Percentiles rank a stretch among this genome's conserved stretches.
Conservation (phyloP, 2,888 invertebrate species). For the Oligia strigilis region DNA sequence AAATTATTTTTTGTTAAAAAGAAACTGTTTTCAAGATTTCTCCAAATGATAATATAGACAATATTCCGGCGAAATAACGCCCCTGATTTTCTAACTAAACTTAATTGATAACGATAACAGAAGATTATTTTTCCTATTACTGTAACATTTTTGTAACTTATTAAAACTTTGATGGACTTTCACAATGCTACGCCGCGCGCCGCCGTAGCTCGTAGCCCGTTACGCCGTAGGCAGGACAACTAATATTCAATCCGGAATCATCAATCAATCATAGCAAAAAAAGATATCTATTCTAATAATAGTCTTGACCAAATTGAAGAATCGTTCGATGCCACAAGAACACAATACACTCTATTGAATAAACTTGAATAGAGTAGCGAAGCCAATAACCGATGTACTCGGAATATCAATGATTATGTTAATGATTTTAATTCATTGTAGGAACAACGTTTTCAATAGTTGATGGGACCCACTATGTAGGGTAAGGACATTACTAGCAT, state of each 20-base stretch:
- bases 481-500: slow-evolving; percentile 58
- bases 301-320: slow-evolving; percentile 33
- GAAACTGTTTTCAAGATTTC: background rate
- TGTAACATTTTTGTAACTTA: background rate
- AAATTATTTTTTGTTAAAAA: background rate
- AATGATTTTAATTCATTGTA: slow-evolving; percentile 54
- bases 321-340: slow-evolving; percentile 28
- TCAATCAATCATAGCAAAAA: slow-evolving; percentile 13
- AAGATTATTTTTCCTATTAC: background rate
- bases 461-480: slow-evolving; percentile 52
- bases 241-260: slow-evolving; percentile 7
- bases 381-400: slow-evolving; percentile 44
- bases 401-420: slow-evolving; percentile 56
- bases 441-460: slow-evolving; percentile 44
- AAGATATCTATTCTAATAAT: slow-evolving; percentile 11
- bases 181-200: slow-evolving; percentile 8
- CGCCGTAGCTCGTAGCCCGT: slow-evolving; percentile 17
- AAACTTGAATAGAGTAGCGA: slow-evolving; percentile 42
- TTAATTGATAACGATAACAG: background rate
- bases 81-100: background rate
- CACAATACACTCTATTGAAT: slow-evolving; percentile 40
- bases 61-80: background rate
- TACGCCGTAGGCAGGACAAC: slow-evolving; percentile 24
- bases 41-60: background rate
- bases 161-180: background rate